phyloP scores from a whole-genome alignment of 2,113 vertebrate species.

The Callorhinus ursinus region DNA sequence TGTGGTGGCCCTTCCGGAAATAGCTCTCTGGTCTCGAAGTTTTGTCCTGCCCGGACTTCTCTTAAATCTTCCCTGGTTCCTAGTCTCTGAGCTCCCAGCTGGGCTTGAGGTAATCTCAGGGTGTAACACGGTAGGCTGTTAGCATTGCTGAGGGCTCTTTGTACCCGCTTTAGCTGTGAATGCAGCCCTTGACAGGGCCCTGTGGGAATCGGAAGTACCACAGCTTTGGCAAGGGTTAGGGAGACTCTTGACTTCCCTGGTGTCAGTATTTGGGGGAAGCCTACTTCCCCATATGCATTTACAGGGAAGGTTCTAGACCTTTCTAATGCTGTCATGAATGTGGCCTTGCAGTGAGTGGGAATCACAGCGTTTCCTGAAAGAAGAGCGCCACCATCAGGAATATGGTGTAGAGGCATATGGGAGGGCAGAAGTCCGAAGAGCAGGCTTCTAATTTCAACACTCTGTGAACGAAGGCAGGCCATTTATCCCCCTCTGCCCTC shows the following conservation, averaged over 20 bases:
- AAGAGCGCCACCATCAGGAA: constrained; percentile 48
- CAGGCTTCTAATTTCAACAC: neutral
- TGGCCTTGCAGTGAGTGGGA: neutral
- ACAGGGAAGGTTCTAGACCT: neutral
- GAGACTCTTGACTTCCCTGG: neutral
- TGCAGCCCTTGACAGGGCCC: neutral
- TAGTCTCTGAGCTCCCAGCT: neutral
- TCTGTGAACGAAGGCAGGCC: neutral
- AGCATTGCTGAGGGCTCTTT: neutral
- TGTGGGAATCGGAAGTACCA: neutral
- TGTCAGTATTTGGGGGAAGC: neutral
- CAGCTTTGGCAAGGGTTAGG: neutral
- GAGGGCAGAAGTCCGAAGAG: neutral
- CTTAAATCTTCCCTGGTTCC: neutral
- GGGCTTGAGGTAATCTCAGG: neutral
- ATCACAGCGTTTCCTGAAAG: neutral
- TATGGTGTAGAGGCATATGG: neutral
- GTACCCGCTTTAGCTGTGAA: neutral
- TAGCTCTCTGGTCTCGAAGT: neutral
- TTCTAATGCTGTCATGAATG: neutral
- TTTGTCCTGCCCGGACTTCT: neutral
- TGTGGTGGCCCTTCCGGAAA: neutral
- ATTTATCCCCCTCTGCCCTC: neutral
- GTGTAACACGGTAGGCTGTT: neutral
- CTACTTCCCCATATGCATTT: neutral